Conservation (phyloP, 2,888 invertebrate genomes). For the Heteromurus nitidus region DNA sequence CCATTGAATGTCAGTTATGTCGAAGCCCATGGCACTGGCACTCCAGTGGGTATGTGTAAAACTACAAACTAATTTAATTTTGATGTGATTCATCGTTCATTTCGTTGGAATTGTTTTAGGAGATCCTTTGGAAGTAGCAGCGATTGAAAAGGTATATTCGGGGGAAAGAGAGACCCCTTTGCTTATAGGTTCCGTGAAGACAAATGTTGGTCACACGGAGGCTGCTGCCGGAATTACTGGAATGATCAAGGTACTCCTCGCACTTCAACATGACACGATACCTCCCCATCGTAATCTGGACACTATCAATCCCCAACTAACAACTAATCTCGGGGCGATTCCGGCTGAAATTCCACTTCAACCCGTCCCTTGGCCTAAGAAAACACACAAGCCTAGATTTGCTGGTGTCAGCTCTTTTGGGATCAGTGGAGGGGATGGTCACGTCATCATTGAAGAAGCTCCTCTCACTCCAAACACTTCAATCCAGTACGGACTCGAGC, state of each 20-base stretch:
- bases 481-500: background rate
- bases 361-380: conserved; percentile 27
- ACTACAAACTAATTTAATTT: no score
- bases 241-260: conserved; percentile 58
- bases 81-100: no score
- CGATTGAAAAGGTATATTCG: conserved; percentile 31
- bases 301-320: conserved; percentile 54
- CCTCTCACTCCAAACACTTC: conserved; percentile 6
- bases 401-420: no score
- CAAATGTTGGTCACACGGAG: conserved; percentile 64
- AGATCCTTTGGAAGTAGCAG: conserved; percentile 54
- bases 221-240: conserved; percentile 57
- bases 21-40: conserved; percentile 40
- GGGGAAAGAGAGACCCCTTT: conserved; percentile 17
- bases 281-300: conserved; percentile 58
- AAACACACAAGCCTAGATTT: no score
- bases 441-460: conserved; percentile 47
- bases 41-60: conserved; percentile 77
- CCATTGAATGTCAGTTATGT: no score
- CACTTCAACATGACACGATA: conserved; percentile 49
- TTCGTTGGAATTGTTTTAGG: no score
- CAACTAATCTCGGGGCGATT: conserved; percentile 56
- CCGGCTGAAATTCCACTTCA: conserved; percentile 58
- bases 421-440: no score
- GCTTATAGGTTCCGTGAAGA: conserved; percentile 55